Conservation (phyloP, 2,888 invertebrate genomes). For the Heteropelma amictum region DNA sequence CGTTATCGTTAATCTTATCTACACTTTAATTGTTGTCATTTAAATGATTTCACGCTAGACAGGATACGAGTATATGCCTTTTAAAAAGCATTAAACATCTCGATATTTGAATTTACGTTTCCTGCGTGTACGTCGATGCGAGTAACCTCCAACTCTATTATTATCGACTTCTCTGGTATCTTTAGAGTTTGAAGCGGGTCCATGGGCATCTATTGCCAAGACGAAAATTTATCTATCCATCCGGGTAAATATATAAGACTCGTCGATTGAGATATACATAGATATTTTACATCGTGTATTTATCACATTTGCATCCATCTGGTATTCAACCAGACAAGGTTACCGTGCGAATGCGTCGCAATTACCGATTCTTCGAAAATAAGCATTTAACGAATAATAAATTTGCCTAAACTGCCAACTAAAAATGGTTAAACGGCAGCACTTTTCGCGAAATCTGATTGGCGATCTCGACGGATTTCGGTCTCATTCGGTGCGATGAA, state of each 20-base stretch:
- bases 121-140: slow-evolving; percentile 29
- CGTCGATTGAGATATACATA: background rate
- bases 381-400: too few relatives aligned
- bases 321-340: too few relatives aligned
- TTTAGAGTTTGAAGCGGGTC: slow-evolving; percentile 32
- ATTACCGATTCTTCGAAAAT: too few relatives aligned
- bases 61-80: background rate
- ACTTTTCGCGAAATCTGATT: too few relatives aligned
- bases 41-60: background rate
- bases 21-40: too few relatives aligned
- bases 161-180: slow-evolving; percentile 32
- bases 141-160: slow-evolving; percentile 30
- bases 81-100: slow-evolving; percentile 12
- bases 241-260: background rate
- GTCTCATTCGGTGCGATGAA: too few relatives aligned
- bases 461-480: too few relatives aligned
- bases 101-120: slow-evolving; percentile 43
- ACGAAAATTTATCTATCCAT: slow-evolving; percentile 7
- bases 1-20: too few relatives aligned
- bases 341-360: too few relatives aligned
- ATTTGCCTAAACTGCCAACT: too few relatives aligned
- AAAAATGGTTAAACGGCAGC: too few relatives aligned
- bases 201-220: slow-evolving; percentile 35
- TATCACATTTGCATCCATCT: background rate
- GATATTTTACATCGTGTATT: background rate